These are phyloP conservation scores for Melanocharis versteri DNA, from an alignment of 2,113 vertebrate species.

Conservation along the genomic window DNA sequence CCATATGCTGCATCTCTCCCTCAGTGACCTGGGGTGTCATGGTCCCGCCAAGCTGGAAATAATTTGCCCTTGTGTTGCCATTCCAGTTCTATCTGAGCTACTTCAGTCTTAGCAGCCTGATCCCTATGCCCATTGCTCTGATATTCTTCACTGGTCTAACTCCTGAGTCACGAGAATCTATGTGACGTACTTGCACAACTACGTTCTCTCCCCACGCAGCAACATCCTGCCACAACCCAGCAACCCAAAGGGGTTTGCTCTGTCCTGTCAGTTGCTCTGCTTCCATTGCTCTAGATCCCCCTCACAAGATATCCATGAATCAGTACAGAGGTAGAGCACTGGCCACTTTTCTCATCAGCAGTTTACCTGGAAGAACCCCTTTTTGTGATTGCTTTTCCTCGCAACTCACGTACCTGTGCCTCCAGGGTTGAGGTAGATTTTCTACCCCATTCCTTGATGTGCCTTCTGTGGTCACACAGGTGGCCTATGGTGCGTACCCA, in stretches of 20 bases:
- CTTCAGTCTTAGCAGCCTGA: not conserved
- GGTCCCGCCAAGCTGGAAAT: not conserved
- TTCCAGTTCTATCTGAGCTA: not conserved
- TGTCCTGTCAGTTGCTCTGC: not conserved
- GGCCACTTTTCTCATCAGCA: not conserved
- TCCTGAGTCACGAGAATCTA: not conserved
- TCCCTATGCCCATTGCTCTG: not conserved
- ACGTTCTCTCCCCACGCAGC: not conserved
- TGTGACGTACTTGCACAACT: fast-evolving
- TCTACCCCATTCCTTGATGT: not conserved
- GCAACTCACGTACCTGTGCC: not conserved
- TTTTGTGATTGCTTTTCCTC: not conserved
- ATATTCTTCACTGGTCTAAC: not conserved
- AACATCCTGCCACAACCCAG: not conserved
- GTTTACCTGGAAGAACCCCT: not conserved
- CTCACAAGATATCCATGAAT: not conserved
- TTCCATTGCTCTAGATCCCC: not conserved
- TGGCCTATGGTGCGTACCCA: not conserved
- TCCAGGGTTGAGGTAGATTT: not conserved
- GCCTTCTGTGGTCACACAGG: not conserved
- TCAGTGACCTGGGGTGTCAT: not conserved
- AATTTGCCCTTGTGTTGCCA: not conserved
- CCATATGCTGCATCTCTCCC: not conserved
- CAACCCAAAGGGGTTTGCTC: not conserved
- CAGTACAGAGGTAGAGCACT: not conserved